Evolutionary conservation across 2,113 vertebrate species (phyloP).

Genomic region (Abramis brama): DNA sequence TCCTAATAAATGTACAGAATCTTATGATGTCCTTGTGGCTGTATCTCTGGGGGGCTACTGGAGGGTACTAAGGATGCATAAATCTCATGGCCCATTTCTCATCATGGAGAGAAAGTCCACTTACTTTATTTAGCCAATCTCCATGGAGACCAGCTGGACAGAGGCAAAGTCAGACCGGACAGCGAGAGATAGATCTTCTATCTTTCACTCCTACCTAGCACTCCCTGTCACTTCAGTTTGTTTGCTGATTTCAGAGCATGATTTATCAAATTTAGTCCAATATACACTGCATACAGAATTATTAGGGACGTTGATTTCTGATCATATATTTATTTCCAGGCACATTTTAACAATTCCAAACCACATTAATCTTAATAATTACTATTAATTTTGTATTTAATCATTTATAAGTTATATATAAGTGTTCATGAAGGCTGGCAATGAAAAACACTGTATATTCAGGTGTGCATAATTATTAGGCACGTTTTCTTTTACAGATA

Average conservation of each 20-base stretch:
- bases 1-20: conserved; percentile 9
- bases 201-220: conserved; percentile 47
- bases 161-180: conserved; percentile 70
- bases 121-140: conserved; percentile 76
- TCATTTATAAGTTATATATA: too few relatives aligned
- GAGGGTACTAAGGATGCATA: conserved; percentile 65
- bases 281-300: too few relatives aligned
- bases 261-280: not conserved
- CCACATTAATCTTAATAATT: too few relatives aligned
- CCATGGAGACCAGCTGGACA: conserved; percentile 62
- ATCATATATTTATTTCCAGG: too few relatives aligned
- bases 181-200: conserved; percentile 10
- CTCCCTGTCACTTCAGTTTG: not conserved
- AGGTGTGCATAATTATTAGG: too few relatives aligned
- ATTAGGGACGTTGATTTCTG: too few relatives aligned
- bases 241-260: not conserved
- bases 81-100: conserved; percentile 75
- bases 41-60: conserved; percentile 45
- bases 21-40: conserved; percentile 17
- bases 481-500: too few relatives aligned
- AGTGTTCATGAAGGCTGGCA: too few relatives aligned
- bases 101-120: conserved; percentile 52
- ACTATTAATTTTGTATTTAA: too few relatives aligned
- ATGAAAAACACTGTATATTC: too few relatives aligned
- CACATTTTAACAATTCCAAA: too few relatives aligned